Conservation (phyloP, 2,797 vertebrate genomes). For the Carapus acus region DNA sequence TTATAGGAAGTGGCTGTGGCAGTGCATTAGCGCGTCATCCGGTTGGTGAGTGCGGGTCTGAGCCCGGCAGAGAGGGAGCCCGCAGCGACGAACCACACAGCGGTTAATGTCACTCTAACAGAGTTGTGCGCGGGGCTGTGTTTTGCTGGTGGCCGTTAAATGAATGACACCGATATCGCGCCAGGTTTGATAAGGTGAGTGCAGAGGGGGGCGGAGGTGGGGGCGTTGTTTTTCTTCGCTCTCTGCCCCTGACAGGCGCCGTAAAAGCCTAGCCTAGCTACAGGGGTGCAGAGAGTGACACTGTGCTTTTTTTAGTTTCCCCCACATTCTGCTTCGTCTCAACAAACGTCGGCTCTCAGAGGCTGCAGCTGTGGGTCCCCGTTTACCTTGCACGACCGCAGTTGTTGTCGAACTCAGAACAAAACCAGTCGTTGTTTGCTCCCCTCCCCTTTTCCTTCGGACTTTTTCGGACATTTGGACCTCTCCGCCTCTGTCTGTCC, state of each 20-base stretch:
- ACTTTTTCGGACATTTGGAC: too few species aligned
- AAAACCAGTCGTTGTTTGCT: conserved; percentile 49
- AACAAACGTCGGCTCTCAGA: neutral
- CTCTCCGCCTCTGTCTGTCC: conserved; percentile 26
- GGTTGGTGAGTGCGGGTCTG: conserved; percentile 55
- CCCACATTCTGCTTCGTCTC: conserved; percentile 2
- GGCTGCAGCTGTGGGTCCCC: neutral
- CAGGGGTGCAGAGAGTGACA: conserved; percentile 23
- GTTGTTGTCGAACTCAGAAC: conserved; percentile 38
- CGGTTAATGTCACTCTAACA: conserved; percentile 30
- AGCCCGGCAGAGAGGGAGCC: conserved; percentile 26
- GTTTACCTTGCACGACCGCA: conserved; percentile 28
- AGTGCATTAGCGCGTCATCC: conserved; percentile 59
- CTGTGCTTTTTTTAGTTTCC: conserved; percentile 35
- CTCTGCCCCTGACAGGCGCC: conserved; percentile 24
- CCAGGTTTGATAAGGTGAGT: conserved; percentile 53
- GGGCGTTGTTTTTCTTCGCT: conserved; percentile 18
- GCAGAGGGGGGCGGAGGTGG: conserved; percentile 12
- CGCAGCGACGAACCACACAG: conserved; percentile 13
- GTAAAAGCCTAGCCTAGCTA: conserved; percentile 40
- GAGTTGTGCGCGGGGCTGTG: neutral
- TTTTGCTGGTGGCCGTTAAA: conserved; percentile 10
- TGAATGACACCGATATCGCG: conserved; percentile 36
- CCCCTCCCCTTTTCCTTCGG: conserved; percentile 25
- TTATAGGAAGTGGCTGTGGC: conserved; percentile 65